A percentile compares a stretch with the other conserved stretches of the same genome.
Evolutionary conservation across 23 tunicate genomes (phyloP).

Genomic region (Ciona savignyi): DNA sequence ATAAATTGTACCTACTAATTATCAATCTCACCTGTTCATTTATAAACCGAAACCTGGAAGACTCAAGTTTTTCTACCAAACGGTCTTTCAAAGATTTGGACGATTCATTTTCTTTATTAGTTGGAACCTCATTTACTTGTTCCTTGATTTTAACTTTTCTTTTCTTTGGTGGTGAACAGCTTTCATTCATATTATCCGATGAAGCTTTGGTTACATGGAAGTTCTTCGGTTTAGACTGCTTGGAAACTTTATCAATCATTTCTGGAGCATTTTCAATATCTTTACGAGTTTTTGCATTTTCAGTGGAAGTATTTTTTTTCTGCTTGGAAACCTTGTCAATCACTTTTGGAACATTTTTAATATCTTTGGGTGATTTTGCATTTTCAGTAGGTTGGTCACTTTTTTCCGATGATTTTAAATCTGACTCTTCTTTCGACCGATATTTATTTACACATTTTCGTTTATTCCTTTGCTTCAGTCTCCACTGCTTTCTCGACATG

Average conservation of each 20-base stretch:
- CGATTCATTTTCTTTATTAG: not conserved
- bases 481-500: slow-evolving; percentile 8
- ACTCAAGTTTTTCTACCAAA: slow-evolving; percentile 11
- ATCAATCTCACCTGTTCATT: slow-evolving; percentile 42
- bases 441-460: too few relatives aligned
- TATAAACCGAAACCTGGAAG: slow-evolving; percentile 25
- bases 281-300: not conserved
- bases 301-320: not conserved
- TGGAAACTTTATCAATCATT: too few relatives aligned
- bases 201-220: too few relatives aligned
- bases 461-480: slow-evolving; percentile 6
- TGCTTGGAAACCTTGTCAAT: too few relatives aligned
- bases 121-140: too few relatives aligned
- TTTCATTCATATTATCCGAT: too few relatives aligned
- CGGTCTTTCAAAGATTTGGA: slow-evolving; percentile 1
- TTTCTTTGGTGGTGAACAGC: too few relatives aligned
- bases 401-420: not conserved
- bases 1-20: too few relatives aligned
- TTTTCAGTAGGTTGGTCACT: not conserved
- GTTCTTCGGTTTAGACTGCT: too few relatives aligned
- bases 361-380: not conserved
- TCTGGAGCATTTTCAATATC: not conserved
- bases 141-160: too few relatives aligned
- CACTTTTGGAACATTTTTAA: too few relatives aligned
- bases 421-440: too few relatives aligned